These are phyloP conservation scores for Perca flavescens DNA, from an alignment of 2,113 vertebrate genomes.

Conservation along the genomic window DNA sequence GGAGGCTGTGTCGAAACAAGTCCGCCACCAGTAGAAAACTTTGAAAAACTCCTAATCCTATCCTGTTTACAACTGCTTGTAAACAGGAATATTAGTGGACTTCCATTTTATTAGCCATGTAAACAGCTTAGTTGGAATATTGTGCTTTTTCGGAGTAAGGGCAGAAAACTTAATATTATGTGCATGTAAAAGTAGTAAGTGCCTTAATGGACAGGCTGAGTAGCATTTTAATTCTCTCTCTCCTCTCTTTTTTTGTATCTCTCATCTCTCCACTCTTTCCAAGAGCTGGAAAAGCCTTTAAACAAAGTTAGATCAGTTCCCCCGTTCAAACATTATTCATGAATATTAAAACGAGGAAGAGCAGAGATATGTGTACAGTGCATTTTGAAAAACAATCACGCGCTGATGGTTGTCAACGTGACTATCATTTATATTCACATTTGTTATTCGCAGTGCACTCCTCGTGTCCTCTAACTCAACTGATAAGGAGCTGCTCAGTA, in stretches of 20 bases:
- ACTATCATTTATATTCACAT: constrained; percentile 72
- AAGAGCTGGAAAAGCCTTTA: constrained; percentile 60
- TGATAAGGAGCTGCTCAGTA: constrained; percentile 73
- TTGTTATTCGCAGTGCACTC: constrained; percentile 63
- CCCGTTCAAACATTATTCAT: constrained; percentile 60
- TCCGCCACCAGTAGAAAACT: too few relatives aligned
- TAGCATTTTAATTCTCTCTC: background rate
- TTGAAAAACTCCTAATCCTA: too few relatives aligned
- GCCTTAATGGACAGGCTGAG: too few relatives aligned
- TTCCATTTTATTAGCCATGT: too few relatives aligned
- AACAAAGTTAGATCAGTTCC: constrained; percentile 63
- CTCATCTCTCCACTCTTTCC: constrained; percentile 13
- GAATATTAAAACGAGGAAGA: constrained; percentile 65
- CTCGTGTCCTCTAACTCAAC: constrained; percentile 72
- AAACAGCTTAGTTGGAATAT: too few relatives aligned
- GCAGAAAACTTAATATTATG: too few relatives aligned
- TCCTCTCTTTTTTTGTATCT: background rate
- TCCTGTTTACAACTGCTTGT: too few relatives aligned
- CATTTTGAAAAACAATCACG: constrained; percentile 62
- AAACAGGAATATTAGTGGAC: too few relatives aligned
- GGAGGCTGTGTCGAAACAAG: too few relatives aligned
- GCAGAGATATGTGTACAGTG: constrained; percentile 48
- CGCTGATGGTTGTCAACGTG: constrained; percentile 61
- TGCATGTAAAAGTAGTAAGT: too few relatives aligned
- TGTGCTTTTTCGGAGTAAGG: too few relatives aligned